Base-by-base conservation (phyloP, 2,113 vertebrate species). In the Pangasianodon gigas region DNA sequence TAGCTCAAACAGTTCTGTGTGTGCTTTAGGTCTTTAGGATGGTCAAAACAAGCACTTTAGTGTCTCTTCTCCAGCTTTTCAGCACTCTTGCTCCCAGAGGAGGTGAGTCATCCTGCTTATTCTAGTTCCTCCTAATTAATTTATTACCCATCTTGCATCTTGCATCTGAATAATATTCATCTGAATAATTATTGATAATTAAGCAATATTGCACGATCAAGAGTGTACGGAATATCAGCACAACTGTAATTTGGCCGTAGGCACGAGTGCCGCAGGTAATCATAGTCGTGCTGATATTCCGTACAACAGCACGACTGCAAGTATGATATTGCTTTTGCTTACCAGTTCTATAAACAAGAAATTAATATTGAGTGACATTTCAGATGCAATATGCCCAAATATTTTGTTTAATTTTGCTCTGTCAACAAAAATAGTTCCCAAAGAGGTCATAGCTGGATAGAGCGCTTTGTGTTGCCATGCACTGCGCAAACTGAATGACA, bases 31-130 rank as follows among this genome's bases (percentile, higher is more conserved):
- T 89, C 81, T 93, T 87, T 52, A 96, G 96, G 93, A 97, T 97
- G 96, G 93, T 96, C 93, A 94, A 94, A 93, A 90, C 91, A 93
- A 92, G 93, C 93, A 95, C 94, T 95, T 94, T 93, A 92, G 91
- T 96, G 89, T 91, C 95, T 92, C 94, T 96, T 92, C 92, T 96
- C 91, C 95, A 96, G 89, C 92, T 96, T 90, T 89, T 95, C 93
- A 94, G 93, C 92, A 90, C 95, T 91, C 92, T 96, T 83, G 92
- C 92, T 89, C 93, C 93, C 56, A 93, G 48, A 46, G 90, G 89
- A 94, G 95, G 96, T 97, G 92, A 80, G 90, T 90, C 52, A 60
- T 77, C 62, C 60, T 74, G 51, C 29, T 91, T 29, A 80, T 84
- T 29, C 11, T 18, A 51, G 13, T 75, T n/a, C 11, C 8, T 89